Evolutionary conservation across 1,140 invertebrate genomes (phyloP), one percentile per base, ranked within the genome.

Genomic region (Arctopsyche grandis): DNA sequence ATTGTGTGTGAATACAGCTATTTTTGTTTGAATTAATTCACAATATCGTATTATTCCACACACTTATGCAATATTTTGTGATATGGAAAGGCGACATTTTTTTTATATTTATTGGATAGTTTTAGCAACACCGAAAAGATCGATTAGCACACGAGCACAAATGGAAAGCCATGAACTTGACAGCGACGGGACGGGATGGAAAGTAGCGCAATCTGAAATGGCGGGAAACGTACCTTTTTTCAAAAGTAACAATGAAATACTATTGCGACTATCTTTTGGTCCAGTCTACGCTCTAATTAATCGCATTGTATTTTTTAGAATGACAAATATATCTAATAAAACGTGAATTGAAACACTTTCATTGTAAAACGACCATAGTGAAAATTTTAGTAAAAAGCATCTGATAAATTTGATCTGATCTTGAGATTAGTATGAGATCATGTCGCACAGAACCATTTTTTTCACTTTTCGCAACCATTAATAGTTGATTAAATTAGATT

Each of bases 131-230:
- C 16, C 10, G 48, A 52, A 14, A 16, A 52, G 12, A 52, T 16
- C 10, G 3, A 16, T 52, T 52, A 16, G 48, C 48, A 3, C 10
- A 52, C 10, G 58, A 19, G 14, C 63, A 9, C 21, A 22, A 66
- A 74, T 56, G 71, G 71, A 74, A 74, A 74, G 71, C 52, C 71
- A 74, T 74, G 71, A 74, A 74, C 71, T 74, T 74, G 71, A 74
- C 69, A 12, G 21, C 16, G 38, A 73, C 66, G 29, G 66, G 12
- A 73, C 69, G 44, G 69, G 69, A 71, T 46, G 43, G 46, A 74
- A 74, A 74, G 71, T 74, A 46, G 71, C n/a, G 16, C 69, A 16
- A 21, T 24, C 21, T 60, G n/a, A 66, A 66, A 26, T n/a, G 63
- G 63, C 63, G 63, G 63, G 63, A 66, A 66, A 66, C 14, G 21